phyloP scores from a whole-genome alignment of 2,797 vertebrate species.

The Meriones psammophilus region DNA sequence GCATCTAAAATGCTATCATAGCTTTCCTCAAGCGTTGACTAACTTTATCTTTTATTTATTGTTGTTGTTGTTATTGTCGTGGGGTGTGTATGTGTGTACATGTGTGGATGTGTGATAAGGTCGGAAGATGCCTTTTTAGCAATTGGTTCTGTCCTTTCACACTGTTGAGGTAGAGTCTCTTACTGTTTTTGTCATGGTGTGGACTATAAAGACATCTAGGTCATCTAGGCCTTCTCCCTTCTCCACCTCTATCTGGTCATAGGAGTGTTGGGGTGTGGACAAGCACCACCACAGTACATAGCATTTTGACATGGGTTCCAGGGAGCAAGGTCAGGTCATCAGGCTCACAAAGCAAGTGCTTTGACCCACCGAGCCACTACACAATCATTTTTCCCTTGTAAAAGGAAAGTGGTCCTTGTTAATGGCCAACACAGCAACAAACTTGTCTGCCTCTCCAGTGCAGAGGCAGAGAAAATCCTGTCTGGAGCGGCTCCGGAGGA shows the following conservation, averaged over 20 bases:
- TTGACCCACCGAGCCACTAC: background rate
- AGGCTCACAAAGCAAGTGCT: background rate
- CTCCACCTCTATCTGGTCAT: background rate
- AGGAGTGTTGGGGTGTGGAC: background rate
- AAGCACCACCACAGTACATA: no score
- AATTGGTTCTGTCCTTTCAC: background rate
- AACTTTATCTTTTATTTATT: background rate
- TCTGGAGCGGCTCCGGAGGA: background rate
- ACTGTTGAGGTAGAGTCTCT: no score
- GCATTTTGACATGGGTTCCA: background rate
- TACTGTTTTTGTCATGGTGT: background rate
- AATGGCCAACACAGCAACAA: slow-evolving; percentile 4
- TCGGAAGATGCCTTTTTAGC: background rate
- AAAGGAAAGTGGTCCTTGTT: slow-evolving; percentile 49
- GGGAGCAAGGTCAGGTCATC: background rate
- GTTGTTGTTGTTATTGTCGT: background rate
- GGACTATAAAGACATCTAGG: background rate
- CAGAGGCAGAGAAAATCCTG: background rate
- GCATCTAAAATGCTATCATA: background rate
- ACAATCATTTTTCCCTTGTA: background rate
- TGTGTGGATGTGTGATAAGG: background rate
- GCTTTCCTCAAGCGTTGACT: background rate
- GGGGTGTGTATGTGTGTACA: background rate
- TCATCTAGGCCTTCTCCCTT: background rate
- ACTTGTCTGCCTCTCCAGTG: background rate